These are phyloP conservation scores for Stichopus chloronotus DNA, from an alignment of 35 echinoderm and acorn worm genomes.

Conservation along the genomic window DNA sequence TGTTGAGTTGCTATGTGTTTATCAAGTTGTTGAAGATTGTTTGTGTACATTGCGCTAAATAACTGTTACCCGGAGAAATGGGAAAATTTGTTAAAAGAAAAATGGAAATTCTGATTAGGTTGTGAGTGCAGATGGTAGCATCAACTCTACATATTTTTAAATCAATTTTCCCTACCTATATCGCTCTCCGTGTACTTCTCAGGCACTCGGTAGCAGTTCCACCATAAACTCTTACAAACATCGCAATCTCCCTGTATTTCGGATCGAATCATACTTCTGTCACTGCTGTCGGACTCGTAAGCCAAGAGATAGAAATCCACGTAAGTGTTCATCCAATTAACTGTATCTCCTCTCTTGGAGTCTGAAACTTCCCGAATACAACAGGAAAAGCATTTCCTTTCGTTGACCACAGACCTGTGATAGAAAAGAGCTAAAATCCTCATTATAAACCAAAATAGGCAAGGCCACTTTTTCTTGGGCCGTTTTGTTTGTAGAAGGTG, in stretches of 20 bases:
- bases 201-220: neutral
- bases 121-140: too few species aligned
- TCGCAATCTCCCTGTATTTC: neutral
- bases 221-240: neutral
- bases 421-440: slow-evolving; percentile 3
- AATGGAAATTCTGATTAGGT: too few species aligned
- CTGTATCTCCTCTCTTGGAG: neutral
- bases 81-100: too few species aligned
- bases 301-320: neutral
- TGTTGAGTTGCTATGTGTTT: too few species aligned
- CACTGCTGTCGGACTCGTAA: neutral
- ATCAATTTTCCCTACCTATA: neutral
- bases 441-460: neutral
- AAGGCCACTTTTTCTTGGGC: neutral
- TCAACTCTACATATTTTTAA: too few species aligned
- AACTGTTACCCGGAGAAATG: too few species aligned
- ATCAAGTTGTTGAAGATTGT: too few species aligned
- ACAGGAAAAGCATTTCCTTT: neutral
- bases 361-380: neutral
- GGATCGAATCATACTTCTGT: neutral
- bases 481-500: too few species aligned
- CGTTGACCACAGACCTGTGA: neutral
- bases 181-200: neutral
- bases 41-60: too few species aligned
- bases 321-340: neutral